Evolutionary conservation across 2,797 vertebrate genomes (phyloP), one percentile per base, ranked within the genome.

Genomic region (Gallinago solitaria): DNA sequence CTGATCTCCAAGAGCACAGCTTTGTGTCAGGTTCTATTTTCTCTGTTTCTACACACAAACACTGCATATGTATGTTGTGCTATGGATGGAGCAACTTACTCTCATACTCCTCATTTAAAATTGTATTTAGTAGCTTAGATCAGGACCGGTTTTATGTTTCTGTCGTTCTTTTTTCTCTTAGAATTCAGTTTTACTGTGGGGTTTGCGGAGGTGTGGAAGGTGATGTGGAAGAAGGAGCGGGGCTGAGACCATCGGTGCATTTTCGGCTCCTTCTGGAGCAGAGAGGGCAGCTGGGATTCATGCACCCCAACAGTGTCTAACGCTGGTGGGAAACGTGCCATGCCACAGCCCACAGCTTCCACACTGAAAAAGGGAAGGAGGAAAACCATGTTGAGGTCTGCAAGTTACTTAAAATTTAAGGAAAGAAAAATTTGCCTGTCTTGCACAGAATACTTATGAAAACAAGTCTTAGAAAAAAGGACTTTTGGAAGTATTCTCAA

Each of bases 401-500:
- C 45, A 73, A 85, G 75, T 59, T 81, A 71, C 94, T 97, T 89
- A 82, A 95, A 95, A 93, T 43, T 90, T 96, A 76, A 35, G 67
- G 67, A 69, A 90, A 94, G 56, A 70, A 89, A 96, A 96, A 64
- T 89, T 69, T 80, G 73, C 45, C 65, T 90, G 79, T 80, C 92
- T 76, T 96, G 80, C 77, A 85, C 61, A 93, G 95, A 96, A 90
- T 76, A 86, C 80, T 92, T 88, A 59, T 16, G 74, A 95, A 95
- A 94, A 87, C 70, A 93, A 87, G 71, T 2, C 41, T 78, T 83
- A 77, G 83, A 95, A 75, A 93, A 93, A 93, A 84, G 81, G 68
- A 87, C 77, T 93, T 95, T 87, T 65, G 53, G 50, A 89, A 93
- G 71, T 47, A 35, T 61, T 89, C 63, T 87, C 71, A 77, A n/a